Evolutionary conservation across 2,113 vertebrate species (phyloP).

Genomic region (Nicator chloris): DNA sequence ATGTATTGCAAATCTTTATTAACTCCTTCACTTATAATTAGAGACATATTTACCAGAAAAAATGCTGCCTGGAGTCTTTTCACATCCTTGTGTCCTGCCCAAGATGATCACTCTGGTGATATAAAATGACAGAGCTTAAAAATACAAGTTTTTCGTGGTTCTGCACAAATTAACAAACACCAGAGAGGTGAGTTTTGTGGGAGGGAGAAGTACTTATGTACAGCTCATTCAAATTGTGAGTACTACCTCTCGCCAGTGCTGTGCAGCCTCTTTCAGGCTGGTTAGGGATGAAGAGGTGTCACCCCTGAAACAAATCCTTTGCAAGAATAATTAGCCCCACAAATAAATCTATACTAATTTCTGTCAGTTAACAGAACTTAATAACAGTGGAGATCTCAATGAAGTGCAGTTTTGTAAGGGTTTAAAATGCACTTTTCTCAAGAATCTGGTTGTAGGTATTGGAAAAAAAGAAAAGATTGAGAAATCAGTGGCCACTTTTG

Average conservation of each 20-base stretch:
- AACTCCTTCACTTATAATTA: not conserved
- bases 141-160: not conserved
- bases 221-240: not conserved
- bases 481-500: not conserved
- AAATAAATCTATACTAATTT: not conserved
- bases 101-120: not conserved
- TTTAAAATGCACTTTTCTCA: not conserved
- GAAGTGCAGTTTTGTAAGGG: not conserved
- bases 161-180: not conserved
- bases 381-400: not conserved
- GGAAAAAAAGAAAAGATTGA: not conserved
- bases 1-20: not conserved
- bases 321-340: not conserved
- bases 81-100: not conserved
- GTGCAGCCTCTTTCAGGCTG: not conserved
- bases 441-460: not conserved
- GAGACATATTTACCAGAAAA: not conserved
- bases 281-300: not conserved
- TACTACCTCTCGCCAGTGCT: rapidly evolving
- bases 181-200: not conserved
- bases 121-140: not conserved
- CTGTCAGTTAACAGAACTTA: not conserved
- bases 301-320: not conserved
- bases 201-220: rapidly evolving
- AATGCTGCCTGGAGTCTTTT: not conserved